These are phyloP conservation scores for Muricea muricata DNA, from an alignment of 92 coral and sea anemone species.

Conservation along the genomic window DNA sequence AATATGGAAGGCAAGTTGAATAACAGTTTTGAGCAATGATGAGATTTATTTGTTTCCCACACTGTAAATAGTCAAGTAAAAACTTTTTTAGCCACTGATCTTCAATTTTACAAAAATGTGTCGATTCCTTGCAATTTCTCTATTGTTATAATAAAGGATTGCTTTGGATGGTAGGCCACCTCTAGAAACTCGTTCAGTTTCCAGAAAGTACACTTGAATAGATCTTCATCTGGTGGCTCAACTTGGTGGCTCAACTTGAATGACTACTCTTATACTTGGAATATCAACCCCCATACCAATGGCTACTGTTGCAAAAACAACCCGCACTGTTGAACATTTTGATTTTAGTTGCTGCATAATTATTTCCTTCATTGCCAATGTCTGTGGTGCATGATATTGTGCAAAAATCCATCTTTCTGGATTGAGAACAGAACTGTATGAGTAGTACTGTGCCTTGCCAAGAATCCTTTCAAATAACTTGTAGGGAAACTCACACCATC, in stretches of 20 bases:
- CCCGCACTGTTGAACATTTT: not conserved
- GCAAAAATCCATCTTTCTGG: conserved; percentile 27
- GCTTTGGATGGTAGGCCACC: no score
- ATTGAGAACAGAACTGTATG: not conserved
- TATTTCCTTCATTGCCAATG: conserved; percentile 19
- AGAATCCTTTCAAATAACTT: conserved; percentile 34
- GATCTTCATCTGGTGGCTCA: no score
- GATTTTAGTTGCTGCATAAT: not conserved
- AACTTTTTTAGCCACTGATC: conserved; percentile 20
- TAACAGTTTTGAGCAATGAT: no score
- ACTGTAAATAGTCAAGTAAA: conserved; percentile 12
- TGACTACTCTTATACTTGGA: no score
- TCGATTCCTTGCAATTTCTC: conserved; percentile 34
- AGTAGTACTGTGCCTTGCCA: conserved; percentile 44
- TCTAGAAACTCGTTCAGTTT: no score
- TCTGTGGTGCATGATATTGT: conserved; percentile 7
- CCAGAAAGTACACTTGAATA: no score
- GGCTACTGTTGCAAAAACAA: not conserved
- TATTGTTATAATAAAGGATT: conserved; percentile 12
- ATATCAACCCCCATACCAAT: conserved; percentile 6
- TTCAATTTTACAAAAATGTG: conserved; percentile 26
- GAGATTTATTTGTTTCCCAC: not conserved
- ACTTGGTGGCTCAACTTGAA: no score
- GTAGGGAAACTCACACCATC: conserved; percentile 30
- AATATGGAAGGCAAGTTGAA: no score